These are phyloP conservation scores for Carettochelys insculpta DNA, from an alignment of 2,113 vertebrate species.

Conservation along the genomic window DNA sequence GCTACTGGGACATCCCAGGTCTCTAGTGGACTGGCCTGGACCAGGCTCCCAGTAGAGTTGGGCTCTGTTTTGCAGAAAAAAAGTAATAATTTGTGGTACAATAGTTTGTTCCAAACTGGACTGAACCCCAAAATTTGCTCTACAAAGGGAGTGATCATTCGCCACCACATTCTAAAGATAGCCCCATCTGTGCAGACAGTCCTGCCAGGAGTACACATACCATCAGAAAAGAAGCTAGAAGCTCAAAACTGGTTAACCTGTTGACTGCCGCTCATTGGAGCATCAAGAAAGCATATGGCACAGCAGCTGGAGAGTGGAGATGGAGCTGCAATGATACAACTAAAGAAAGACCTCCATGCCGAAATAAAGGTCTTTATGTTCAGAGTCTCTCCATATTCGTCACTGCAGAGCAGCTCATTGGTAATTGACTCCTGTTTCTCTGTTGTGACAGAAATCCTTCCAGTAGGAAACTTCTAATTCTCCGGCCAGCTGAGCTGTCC, in stretches of 20 bases:
- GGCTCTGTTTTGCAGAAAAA: background rate
- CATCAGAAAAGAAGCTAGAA: background rate
- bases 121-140: rapidly evolving
- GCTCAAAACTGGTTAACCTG: background rate
- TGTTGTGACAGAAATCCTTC: background rate
- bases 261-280: background rate
- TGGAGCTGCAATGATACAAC: background rate
- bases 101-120: background rate
- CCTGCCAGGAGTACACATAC: background rate
- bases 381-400: background rate
- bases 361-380: background rate
- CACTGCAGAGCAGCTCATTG: background rate
- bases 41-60: rapidly evolving
- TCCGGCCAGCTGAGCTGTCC: background rate
- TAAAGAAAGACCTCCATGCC: background rate
- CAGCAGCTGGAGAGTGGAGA: background rate
- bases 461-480: background rate
- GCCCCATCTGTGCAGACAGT: background rate
- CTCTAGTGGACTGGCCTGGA: background rate
- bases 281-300: background rate
- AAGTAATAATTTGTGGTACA: background rate
- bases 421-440: background rate
- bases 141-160: background rate
- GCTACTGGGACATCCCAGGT: background rate
- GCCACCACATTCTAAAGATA: background rate